Base-by-base conservation (phyloP, 2,113 vertebrate species). In the Scortum barcoo region DNA sequence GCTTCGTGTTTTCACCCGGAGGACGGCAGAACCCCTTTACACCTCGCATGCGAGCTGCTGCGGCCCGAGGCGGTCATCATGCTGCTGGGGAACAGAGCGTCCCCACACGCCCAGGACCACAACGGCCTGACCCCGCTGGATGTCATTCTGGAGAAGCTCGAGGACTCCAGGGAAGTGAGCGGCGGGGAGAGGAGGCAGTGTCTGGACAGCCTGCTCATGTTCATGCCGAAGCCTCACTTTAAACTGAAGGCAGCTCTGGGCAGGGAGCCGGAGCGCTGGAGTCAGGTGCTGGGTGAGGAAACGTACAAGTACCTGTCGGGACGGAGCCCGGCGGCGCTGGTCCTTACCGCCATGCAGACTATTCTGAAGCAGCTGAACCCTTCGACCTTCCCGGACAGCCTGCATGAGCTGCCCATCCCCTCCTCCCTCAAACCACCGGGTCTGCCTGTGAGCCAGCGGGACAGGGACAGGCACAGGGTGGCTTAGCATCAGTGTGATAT, bases 361-460 rank as follows among this genome's bases (percentile, higher is more conserved):
- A 88, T 97, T 20, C 91, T 97, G 9, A 92, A 91, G 88, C 95
- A 94, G 86, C 95, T 97, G 44, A 96, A 95, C 20, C 95, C 96
- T 0, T 92, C 95, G 0, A 92, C 93, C 67, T 97, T 97, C 83
- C 94, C 94, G 8, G 92, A 93, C 81, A 96, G 96, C 86, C 95
- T 97, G 84, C 93, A 95, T 17, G 93, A 95, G 73, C 93, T 97
- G 74, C 96, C 97, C 78, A 97, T 97, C 87, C 97, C 97, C 38
- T 91, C 96, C 71, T 94, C 95, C 33, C 86, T 97, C 63, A 96
- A 96, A 58, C 93, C 95, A 0, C 80, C 95, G 44, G 92, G 94
- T 36, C 89, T 80, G 28, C 54, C 89, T 8, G 67, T 68, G 60
- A 77, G 20, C 68, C 83, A 20, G 13, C 61, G 72, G 44, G 57